Evolutionary conservation across 2,888 invertebrate species (phyloP).

Genomic region (Urechis unicinctus): DNA sequence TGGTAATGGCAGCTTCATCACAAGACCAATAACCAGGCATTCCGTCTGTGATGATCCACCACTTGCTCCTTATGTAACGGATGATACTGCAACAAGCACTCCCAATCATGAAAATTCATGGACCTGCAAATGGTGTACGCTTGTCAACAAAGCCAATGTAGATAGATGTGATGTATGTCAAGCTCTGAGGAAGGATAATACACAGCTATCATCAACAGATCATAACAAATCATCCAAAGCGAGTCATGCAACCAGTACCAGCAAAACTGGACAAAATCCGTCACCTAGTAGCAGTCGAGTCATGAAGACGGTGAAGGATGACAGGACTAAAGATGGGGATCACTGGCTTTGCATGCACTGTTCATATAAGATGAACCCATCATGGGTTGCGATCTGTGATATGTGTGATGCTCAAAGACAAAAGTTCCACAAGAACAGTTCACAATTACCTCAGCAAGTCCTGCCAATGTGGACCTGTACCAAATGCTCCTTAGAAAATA

Average conservation of each 20-base stretch:
- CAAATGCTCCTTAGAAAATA: conserved; percentile 80
- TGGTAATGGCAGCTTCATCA: too few species aligned
- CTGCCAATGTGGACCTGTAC: conserved; percentile 67
- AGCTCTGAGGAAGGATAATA: conserved; percentile 54
- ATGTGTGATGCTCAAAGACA: conserved; percentile 6
- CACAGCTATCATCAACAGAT: too few species aligned
- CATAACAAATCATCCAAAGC: too few species aligned
- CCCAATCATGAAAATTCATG: too few species aligned
- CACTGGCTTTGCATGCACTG: conserved; percentile 9
- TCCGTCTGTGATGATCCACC: too few species aligned
- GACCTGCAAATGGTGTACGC: conserved; percentile 63
- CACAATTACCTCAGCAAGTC: not conserved
- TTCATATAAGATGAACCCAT: conserved; percentile 8
- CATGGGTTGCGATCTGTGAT: conserved; percentile 5
- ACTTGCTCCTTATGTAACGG: too few species aligned
- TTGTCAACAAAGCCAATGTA: conserved; percentile 64
- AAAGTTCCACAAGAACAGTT: not conserved
- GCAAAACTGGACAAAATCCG: too few species aligned
- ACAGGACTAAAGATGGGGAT: not conserved
- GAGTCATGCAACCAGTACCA: conserved; percentile 1
- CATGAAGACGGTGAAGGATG: not conserved
- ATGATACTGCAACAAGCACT: too few species aligned
- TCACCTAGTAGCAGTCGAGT: not conserved
- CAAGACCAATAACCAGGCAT: too few species aligned
- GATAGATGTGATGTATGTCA: conserved; percentile 71